Evolutionary conservation across 2,888 invertebrate genomes (phyloP).

Genomic region (Orthonevra nobilis): DNA sequence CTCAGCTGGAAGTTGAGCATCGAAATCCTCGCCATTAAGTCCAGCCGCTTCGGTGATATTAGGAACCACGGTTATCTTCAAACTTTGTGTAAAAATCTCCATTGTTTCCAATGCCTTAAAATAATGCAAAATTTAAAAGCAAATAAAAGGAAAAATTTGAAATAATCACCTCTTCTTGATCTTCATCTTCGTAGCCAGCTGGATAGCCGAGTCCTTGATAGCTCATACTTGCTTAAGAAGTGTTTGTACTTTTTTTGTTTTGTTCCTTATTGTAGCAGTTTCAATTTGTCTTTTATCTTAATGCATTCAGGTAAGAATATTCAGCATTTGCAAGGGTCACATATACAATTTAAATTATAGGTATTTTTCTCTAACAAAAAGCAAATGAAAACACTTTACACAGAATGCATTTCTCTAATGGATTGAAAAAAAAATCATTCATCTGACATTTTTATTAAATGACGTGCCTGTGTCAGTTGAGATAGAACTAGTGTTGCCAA

Average conservation of each 20-base stretch:
- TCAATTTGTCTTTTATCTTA: background rate
- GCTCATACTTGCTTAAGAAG: constrained; percentile 13
- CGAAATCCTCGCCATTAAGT: constrained; percentile 77
- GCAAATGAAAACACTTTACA: constrained; percentile 38
- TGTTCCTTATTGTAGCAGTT: background rate
- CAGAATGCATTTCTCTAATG: constrained; percentile 54
- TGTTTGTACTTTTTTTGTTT: constrained; percentile 17
- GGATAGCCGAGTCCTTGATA: constrained; percentile 72
- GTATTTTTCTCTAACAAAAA: constrained; percentile 15
- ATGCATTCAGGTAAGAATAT: no score
- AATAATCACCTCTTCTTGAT: constrained; percentile 71
- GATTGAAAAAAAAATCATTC: constrained; percentile 39
- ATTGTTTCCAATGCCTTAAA: constrained; percentile 45
- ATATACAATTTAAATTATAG: constrained; percentile 25
- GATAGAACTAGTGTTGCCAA: constrained; percentile 4
- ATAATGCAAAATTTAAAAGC: no score
- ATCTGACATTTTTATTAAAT: constrained; percentile 37
- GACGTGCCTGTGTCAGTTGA: constrained; percentile 31
- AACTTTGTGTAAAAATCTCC: constrained; percentile 71
- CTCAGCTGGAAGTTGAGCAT: constrained; percentile 74
- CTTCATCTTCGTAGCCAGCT: constrained; percentile 77
- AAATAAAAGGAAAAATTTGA: background rate
- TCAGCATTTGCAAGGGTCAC: constrained; percentile 7
- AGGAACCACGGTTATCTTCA: constrained; percentile 79
- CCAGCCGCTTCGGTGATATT: constrained; percentile 78